phyloP scores from a whole-genome alignment of 2,797 vertebrate species.

The Spatula versicolor region DNA sequence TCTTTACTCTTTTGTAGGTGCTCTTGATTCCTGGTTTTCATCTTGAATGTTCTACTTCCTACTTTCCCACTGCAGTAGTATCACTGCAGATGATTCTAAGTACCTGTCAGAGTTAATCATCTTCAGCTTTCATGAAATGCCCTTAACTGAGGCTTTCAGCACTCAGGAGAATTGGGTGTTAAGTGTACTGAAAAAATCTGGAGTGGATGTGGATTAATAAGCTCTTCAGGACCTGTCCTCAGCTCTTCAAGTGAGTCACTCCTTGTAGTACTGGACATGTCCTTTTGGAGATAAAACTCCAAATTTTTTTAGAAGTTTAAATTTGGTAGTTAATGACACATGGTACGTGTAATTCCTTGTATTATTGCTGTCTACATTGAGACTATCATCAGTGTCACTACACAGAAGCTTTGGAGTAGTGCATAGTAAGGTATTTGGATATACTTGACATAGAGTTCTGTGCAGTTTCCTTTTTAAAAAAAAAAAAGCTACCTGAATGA shows the following conservation, averaged over 20 bases:
- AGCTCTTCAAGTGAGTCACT: background rate
- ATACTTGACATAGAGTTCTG: background rate
- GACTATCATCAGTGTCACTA: background rate
- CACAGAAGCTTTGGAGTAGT: background rate
- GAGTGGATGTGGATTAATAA: constrained; percentile 26
- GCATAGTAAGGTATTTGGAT: background rate
- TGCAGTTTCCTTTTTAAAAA: background rate
- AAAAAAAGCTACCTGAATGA: background rate
- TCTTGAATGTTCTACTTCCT: background rate
- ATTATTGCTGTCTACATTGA: background rate
- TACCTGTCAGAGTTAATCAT: background rate
- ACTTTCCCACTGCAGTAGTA: background rate
- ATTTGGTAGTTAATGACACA: background rate
- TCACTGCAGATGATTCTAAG: background rate
- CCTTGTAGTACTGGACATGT: background rate
- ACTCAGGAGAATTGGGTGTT: background rate
- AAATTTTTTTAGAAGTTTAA: background rate
- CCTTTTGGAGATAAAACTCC: background rate
- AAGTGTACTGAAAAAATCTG: constrained; percentile 8
- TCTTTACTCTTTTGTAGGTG: background rate
- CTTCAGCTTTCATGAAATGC: background rate
- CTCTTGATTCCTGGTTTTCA: background rate
- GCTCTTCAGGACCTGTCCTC: background rate
- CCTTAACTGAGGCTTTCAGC: background rate
- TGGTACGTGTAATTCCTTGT: too few relatives aligned